Base-by-base conservation (phyloP, 1,140 invertebrate genomes). In the Spodoptera litura region DNA sequence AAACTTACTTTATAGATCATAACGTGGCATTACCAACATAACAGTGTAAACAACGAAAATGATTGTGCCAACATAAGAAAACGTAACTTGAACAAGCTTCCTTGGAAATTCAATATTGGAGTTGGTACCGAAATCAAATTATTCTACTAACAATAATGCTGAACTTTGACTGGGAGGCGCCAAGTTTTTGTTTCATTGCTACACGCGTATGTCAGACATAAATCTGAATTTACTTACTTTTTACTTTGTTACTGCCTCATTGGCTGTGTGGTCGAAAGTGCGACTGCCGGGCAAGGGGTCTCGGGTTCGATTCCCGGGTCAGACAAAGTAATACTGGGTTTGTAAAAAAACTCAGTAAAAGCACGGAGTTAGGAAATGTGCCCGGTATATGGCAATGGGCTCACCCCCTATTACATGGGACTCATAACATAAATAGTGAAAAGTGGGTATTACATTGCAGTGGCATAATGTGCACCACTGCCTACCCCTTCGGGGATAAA, bases 11-110 rank as follows among this genome's bases (percentile, higher is more conserved):
- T 20, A 70, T 44, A 59, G 71, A 74, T 74, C 71, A 74, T 74
- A 61, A 74, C 38, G 35, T 61, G 61, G 56, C 71, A 74, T 74
- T 74, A 61, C 71, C 71, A 74, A 61, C 56, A 73, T n/a, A 74
- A 74, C 71, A 74, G 61, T 61, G 71, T 74, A 74, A 74, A 74
- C 71, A 74, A 61, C 38, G 71, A 74, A 74, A 74, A 59, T 74
- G 56, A 74, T 74, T 74, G 71, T 61, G 58, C 71, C 56, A 74
- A 74, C 71, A 74, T 74, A 74, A 74, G 71, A 74, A 74, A 74
- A 61, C 38, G 53, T 74, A 74, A 61, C 71, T 51, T 6, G 71
- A 74, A 61, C 55, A 74, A 74, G 71, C 56, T 74, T 74, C 38
- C 11, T 49, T 27, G 58, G 56, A 71, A 71, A 74, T 74, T 74